phyloP scores from a whole-genome alignment of 2,113 vertebrate genomes.

The Thinocorus orbignyianus region DNA sequence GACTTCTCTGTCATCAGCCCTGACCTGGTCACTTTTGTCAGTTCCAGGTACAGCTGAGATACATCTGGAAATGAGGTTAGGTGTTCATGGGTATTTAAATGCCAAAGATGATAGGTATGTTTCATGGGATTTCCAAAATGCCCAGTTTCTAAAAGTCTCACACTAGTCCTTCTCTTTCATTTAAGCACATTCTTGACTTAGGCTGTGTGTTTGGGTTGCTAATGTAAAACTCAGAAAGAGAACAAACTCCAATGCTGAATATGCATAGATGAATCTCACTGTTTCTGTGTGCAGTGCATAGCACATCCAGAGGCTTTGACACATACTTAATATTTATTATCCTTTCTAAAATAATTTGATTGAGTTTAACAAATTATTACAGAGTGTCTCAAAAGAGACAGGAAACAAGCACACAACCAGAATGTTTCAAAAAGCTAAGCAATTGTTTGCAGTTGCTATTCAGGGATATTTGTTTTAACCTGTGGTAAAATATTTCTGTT shows the following conservation, averaged over 20 bases:
- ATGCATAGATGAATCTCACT: background rate
- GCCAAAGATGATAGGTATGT: background rate
- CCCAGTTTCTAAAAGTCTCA: background rate
- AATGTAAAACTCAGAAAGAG: background rate
- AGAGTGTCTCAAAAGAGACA: background rate
- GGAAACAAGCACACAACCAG: background rate
- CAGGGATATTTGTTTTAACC: background rate
- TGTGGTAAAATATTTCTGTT: background rate
- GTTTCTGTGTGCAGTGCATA: background rate
- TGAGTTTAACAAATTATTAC: constrained; percentile 30
- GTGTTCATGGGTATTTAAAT: background rate
- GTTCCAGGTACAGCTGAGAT: rapidly evolving
- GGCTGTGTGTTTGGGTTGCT: background rate
- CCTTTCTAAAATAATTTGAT: constrained; percentile 30
- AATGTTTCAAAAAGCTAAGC: background rate
- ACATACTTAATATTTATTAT: background rate
- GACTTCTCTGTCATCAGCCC: background rate
- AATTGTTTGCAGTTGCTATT: constrained; percentile 27
- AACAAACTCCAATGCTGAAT: background rate
- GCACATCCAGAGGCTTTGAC: constrained; percentile 18
- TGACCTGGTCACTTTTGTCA: background rate
- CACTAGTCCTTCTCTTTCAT: background rate
- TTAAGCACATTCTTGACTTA: background rate
- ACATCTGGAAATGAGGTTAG: background rate
- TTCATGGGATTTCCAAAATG: background rate